A percentile compares a stretch with the other conserved stretches of the same genome.
Evolutionary conservation across 1,140 invertebrate genomes (phyloP).

Genomic region (Sweltsa coloradensis): DNA sequence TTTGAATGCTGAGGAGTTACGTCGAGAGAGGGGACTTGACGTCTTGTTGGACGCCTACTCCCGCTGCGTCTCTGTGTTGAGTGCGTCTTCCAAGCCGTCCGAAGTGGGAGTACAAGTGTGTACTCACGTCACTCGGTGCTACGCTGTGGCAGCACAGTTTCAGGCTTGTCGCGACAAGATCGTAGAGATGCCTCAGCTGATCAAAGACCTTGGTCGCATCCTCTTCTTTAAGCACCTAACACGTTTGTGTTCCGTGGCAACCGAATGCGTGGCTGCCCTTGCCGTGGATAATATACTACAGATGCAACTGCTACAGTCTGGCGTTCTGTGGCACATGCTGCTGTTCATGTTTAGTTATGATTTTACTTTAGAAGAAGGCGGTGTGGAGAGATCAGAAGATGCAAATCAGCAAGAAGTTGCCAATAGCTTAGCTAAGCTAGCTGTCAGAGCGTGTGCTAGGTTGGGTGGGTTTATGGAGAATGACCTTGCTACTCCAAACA

Average conservation of each 20-base stretch:
- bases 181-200: conserved; percentile 72
- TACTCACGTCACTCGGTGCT: conserved; percentile 80
- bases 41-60: conserved; percentile 78
- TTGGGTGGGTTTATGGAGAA: conserved; percentile 60
- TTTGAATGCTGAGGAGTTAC: conserved; percentile 93
- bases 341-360: conserved; percentile 91
- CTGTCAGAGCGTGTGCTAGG: conserved; percentile 69
- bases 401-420: conserved; percentile 81
- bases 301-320: conserved; percentile 79
- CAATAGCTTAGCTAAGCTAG: conserved; percentile 82
- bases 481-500: conserved; percentile 48
- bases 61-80: conserved; percentile 82
- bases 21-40: conserved; percentile 85
- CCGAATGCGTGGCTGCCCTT: conserved; percentile 74
- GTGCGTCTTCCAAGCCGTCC: conserved; percentile 56
- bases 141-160: conserved; percentile 90
- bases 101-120: conserved; percentile 90
- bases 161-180: conserved; percentile 77
- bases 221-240: conserved; percentile 81
- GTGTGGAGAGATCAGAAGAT: conserved; percentile 71
- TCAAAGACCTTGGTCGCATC: conserved; percentile 79
- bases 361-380: conserved; percentile 94
- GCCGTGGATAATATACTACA: conserved; percentile 75
- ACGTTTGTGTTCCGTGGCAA: conserved; percentile 65
- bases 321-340: conserved; percentile 85